Evolutionary conservation across 1,140 invertebrate species (phyloP), one percentile per base, ranked within the genome.

Genomic region (Aphidius gifuensis): DNA sequence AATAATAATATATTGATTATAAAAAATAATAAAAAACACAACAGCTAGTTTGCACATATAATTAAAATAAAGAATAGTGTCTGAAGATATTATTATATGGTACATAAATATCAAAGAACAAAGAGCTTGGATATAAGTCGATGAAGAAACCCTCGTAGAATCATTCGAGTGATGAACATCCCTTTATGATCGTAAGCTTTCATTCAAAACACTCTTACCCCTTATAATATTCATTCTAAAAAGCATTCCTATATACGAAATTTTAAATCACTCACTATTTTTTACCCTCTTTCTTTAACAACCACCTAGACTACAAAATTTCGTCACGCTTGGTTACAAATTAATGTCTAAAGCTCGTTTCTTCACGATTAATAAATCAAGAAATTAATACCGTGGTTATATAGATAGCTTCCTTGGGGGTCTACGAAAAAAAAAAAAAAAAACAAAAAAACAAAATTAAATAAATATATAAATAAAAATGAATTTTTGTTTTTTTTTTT

Each of bases 381-480:
- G 60, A 62, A 57, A 62, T 62, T 62, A 55, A 62, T 57, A 55
- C 51, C 23, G 23, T 53, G 51, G 51, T 53, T 53, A 53, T 53
- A 38, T 40, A 38, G 51, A 53, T 53, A n/a, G 51, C 32, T 53
- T 38, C 32, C 38, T 23, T 53, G 8, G 23, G 38, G 6, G 8
- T 7, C 8, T 39, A 32, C 9, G 32, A 39, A 11, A 32, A 38
- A 21, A 7, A 32, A 53, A 6, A 8, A 32, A 38, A 11, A 53
- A 23, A 5, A 32, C 4, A 39, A 32, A 23, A 32, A 23, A 11
- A 38, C n/a, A 32, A 23, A 38, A 32, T 8, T 53, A 53, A 39
- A 53, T 39, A 39, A 40, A 32, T 32, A 32, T 3, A 32, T 32
- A 32, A 32, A 32, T 32, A 32, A 32, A 32, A 32, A 32, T 4